A percentile compares a stretch with the other conserved stretches of the same genome.
Evolutionary conservation across 2,113 vertebrate species (phyloP).

Genomic region (Felis catus): DNA sequence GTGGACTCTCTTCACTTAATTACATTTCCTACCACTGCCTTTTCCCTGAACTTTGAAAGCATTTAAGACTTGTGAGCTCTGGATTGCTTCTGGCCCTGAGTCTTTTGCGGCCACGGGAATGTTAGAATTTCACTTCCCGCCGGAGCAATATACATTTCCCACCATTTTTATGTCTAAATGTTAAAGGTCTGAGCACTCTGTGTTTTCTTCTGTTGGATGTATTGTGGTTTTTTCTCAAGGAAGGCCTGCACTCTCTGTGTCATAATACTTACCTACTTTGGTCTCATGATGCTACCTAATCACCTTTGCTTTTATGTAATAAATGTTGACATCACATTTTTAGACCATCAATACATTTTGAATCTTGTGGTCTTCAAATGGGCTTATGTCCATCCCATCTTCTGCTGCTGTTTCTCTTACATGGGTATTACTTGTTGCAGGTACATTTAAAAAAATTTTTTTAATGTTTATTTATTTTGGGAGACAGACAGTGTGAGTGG

Average conservation of each 20-base stretch:
- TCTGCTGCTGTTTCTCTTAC: neutral
- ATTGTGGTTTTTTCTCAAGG: neutral
- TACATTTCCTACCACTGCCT: neutral
- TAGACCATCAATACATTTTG: neutral
- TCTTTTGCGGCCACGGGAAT: neutral
- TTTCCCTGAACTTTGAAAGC: neutral
- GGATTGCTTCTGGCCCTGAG: neutral
- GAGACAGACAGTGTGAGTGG: no score
- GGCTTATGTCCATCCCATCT: neutral
- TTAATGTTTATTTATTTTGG: no score
- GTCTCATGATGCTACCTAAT: neutral
- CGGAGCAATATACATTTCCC: neutral
- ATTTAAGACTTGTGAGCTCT: neutral
- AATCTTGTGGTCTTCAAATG: neutral
- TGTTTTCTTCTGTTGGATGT: neutral
- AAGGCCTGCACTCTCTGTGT: neutral
- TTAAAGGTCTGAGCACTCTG: neutral
- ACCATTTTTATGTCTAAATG: neutral
- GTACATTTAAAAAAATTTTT: no score
- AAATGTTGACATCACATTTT: neutral
- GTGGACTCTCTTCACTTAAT: neutral
- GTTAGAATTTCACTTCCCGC: neutral
- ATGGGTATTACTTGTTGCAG: neutral
- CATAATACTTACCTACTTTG: neutral
- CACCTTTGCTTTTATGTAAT: neutral